phyloP scores from a whole-genome alignment of 2,797 vertebrate genomes.

The Hydrocynus forskahlii region DNA sequence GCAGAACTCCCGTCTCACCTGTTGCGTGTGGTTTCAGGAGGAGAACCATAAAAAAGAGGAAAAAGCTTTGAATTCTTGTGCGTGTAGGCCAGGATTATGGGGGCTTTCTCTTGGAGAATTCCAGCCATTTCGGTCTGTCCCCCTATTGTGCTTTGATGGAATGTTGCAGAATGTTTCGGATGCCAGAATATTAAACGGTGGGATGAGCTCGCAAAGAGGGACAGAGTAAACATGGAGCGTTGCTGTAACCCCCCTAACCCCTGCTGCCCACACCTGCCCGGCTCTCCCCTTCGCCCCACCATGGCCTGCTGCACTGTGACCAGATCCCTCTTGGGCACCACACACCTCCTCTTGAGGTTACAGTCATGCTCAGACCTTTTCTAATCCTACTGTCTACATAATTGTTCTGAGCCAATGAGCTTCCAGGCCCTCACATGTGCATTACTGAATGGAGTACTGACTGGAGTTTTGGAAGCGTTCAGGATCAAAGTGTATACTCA shows the following conservation, averaged over 20 bases:
- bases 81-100: slow-evolving; percentile 71
- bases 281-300: background rate
- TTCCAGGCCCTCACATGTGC: background rate
- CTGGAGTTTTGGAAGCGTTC: background rate
- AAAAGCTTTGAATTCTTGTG: slow-evolving; percentile 64
- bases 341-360: background rate
- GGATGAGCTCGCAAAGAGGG: slow-evolving; percentile 73
- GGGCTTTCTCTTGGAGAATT: slow-evolving; percentile 73
- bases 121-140: slow-evolving; percentile 68
- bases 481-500: slow-evolving; percentile 28
- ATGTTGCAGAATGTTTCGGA: slow-evolving; percentile 79
- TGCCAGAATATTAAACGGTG: slow-evolving; percentile 78
- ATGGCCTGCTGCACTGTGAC: background rate
- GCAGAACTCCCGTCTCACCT: slow-evolving; percentile 16
- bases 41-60: slow-evolving; percentile 21
- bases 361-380: background rate
- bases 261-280: slow-evolving; percentile 66
- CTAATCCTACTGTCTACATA: background rate
- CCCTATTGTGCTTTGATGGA: slow-evolving; percentile 65
- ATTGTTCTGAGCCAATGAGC: background rate
- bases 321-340: too few species aligned
- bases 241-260: slow-evolving; percentile 67
- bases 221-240: slow-evolving; percentile 72
- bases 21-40: slow-evolving; percentile 10
- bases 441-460: background rate